Evolutionary conservation across 2,797 vertebrate species (phyloP).

Genomic region (Gadopsis marmoratus): DNA sequence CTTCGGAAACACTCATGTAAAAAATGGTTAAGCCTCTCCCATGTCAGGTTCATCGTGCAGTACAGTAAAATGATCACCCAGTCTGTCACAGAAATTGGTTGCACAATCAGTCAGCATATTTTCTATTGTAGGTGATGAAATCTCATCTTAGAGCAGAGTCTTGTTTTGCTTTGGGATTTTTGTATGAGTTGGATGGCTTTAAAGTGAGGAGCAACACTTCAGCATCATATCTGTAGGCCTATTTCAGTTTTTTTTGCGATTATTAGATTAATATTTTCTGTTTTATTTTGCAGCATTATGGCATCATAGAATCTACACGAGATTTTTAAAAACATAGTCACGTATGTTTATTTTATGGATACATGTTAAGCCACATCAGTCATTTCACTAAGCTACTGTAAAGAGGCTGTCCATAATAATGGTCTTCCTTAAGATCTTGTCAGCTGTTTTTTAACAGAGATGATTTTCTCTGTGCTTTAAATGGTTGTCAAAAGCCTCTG

Average conservation of each 20-base stretch:
- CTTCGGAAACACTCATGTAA: slow-evolving; percentile 28
- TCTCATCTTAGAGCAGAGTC: neutral
- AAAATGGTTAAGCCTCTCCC: slow-evolving; percentile 23
- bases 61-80: neutral
- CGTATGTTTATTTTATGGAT: too few relatives aligned
- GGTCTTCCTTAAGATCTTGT: neutral
- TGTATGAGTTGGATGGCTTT: neutral
- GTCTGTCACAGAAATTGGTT: neutral
- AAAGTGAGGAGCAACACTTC: neutral
- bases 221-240: neutral
- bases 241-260: too few relatives aligned
- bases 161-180: neutral
- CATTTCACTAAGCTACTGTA: neutral
- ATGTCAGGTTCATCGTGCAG: slow-evolving; percentile 31
- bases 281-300: neutral
- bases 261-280: too few relatives aligned
- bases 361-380: neutral
- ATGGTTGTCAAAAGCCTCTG: slow-evolving; percentile 1
- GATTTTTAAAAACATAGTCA: neutral
- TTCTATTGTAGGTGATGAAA: neutral
- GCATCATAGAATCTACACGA: too few relatives aligned
- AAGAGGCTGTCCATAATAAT: neutral
- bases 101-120: neutral
- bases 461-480: slow-evolving; percentile 2
- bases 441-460: neutral